phyloP scores from a whole-genome alignment of 1,140 invertebrate genomes.

The Probaryconus sp. region DNA sequence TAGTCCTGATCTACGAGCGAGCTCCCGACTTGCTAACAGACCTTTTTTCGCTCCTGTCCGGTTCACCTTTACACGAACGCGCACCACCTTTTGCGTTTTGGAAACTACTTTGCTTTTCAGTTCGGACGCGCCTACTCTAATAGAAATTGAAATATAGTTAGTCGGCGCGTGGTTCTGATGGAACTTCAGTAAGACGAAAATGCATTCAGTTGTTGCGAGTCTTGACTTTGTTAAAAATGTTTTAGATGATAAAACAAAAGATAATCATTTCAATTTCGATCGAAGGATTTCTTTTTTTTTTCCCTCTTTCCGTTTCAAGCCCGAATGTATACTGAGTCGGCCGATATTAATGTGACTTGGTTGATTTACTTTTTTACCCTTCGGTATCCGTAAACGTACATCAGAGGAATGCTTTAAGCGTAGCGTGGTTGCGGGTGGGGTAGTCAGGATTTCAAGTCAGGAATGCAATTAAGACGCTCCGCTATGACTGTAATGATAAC shows the following conservation, averaged over 20 bases:
- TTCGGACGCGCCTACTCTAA: no score
- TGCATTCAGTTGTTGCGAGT: no score
- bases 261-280: no score
- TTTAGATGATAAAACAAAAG: no score
- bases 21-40: constrained; percentile 60
- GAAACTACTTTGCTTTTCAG: no score
- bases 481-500: constrained; percentile 64
- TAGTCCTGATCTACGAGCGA: constrained; percentile 72
- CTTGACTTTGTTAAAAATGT: no score
- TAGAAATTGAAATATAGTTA: no score
- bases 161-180: no score
- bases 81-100: constrained; percentile 28
- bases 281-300: not conserved
- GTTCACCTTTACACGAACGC: constrained; percentile 45
- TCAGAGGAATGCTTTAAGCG: constrained; percentile 42
- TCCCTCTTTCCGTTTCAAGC: not conserved
- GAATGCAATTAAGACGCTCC: constrained; percentile 67
- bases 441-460: constrained; percentile 41
- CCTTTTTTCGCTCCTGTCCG: constrained; percentile 54
- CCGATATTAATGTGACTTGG: constrained; percentile 41
- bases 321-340: not conserved
- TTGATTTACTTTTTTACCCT: constrained; percentile 18
- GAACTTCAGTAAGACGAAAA: no score
- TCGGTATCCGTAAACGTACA: constrained; percentile 10
- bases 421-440: constrained; percentile 27